Evolutionary conservation across 2,797 vertebrate species (phyloP).

Genomic region (Sebastes melanostomus): DNA sequence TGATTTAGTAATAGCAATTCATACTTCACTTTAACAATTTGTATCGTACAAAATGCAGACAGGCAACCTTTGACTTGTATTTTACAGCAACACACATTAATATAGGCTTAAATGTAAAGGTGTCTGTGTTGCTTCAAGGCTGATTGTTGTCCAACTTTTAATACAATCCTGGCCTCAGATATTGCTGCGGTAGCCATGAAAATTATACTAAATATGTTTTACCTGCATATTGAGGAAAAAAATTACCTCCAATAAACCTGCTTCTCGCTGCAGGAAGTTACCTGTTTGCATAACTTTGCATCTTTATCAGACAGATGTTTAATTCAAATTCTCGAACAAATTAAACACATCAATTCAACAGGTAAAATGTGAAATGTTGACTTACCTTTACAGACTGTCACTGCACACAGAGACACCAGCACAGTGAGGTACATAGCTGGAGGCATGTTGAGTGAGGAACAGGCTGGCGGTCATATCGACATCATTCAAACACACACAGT

Average conservation of each 20-base stretch:
- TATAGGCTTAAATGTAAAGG: not conserved
- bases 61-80: not conserved
- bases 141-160: not conserved
- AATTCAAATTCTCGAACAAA: not conserved
- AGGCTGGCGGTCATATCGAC: slow-evolving; percentile 13
- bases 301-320: not conserved
- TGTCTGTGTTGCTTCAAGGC: not conserved
- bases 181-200: not conserved
- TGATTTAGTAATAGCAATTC: not conserved
- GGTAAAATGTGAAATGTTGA: slow-evolving; percentile 4
- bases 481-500: not conserved
- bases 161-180: not conserved
- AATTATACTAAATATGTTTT: not conserved
- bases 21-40: not conserved
- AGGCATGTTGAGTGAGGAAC: slow-evolving; percentile 61
- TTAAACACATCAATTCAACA: not conserved
- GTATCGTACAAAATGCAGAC: not conserved
- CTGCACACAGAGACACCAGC: slow-evolving; percentile 43
- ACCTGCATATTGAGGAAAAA: not conserved
- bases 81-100: not conserved
- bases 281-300: slow-evolving; percentile 58
- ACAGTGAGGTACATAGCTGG: slow-evolving; percentile 48
- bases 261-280: not conserved
- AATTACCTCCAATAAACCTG: not conserved
- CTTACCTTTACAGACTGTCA: slow-evolving; percentile 45